Evolutionary conservation across 2,797 vertebrate species (phyloP), one percentile per base, ranked within the genome.

Genomic region (Tapirus indicus): DNA sequence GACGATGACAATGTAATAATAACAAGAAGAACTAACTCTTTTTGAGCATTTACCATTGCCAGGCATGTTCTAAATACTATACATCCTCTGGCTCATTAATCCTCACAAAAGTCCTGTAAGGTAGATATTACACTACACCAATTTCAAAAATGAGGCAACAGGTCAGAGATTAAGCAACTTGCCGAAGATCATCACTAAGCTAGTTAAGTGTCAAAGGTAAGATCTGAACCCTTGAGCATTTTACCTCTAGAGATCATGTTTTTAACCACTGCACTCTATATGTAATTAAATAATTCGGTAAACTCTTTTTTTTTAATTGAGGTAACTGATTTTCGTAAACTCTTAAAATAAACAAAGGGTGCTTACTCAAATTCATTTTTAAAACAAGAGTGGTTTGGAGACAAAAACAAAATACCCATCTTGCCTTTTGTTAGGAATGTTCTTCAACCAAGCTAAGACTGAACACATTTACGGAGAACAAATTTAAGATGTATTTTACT

Each of bases 111-210:
- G 49, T 84, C 56, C 78, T 92, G 20, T 60, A 94, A 96, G 56
- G 72, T 97, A 96, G 93, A 72, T 69, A 95, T 72, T 88, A 96
- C 85, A 95, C 78, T 90, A 97, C 95, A 49, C 80, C 64, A 95
- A 95, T 95, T 97, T 97, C 95, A 95, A 97, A 97, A 97, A 82
- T 95, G 95, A 96, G 94, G 94, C 96, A 97, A 96, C 72, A 94
- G 88, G 94, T 96, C 97, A 96, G 68, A 96, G 85, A 96, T 97
- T 94, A 97, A 95, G 95, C 93, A 98, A 98, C 89, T 77, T 95
- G 74, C 52, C 74, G 64, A 95, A 84, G 75, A 94, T 93, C 87
- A 94, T 94, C 87, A 97, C 41, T 72, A 17, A 96, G 35, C 78
- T 96, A 94, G 75, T 71, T 94, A 93, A 52, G 74, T 96, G 75